Base-by-base conservation (phyloP, 2,888 invertebrate species). In the Globia sparganii region DNA sequence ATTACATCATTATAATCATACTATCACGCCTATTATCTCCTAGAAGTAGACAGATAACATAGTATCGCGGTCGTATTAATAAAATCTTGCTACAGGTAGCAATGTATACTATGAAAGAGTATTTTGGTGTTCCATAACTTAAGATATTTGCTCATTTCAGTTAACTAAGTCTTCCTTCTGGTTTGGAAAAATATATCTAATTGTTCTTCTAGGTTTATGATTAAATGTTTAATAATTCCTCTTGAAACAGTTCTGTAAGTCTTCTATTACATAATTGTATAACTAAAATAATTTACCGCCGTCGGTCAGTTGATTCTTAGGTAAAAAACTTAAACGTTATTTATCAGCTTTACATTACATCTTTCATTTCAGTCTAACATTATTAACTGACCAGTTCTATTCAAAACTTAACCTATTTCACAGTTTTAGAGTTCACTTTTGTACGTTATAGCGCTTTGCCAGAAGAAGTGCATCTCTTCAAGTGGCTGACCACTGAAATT, bases 401-500 rank as follows among this genome's bases (percentile, higher is more conserved):
- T 75, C 18, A 64, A 62, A 58, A 40, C 56, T 68, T 46, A 74
- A 43, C 40, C 34, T 65, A 64, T 68, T 59, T 84, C 70, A 70
- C 83, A 75, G 65, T 28, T 59, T 64, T 70, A 59, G 34, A 53
- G 9, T 34, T 56, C 13, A 6, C 9, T 34, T 9, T 37, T 37
- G 37, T 37, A 6, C 37, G 0, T 37, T 37, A 37, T 9, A 53
- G 40, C 21, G 28, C 49, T 75, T 49, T 49, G 49, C 43, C 15
- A 65, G 25, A 58, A 34, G 15, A 34, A 25, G 34, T 49, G 25
- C 13, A 58, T 58, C 43, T 46, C 65, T 79, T 49, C 62, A 59
- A 83, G 84, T 70, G 62, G 37, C 71, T 80, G 43, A 56, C n/a
- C 46, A 58, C 68, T 49, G 15, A 53, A 40, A 66, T 58, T 31